Evolutionary conservation across 1,140 invertebrate species (phyloP).

Genomic region (Brachionus calyciflorus): DNA sequence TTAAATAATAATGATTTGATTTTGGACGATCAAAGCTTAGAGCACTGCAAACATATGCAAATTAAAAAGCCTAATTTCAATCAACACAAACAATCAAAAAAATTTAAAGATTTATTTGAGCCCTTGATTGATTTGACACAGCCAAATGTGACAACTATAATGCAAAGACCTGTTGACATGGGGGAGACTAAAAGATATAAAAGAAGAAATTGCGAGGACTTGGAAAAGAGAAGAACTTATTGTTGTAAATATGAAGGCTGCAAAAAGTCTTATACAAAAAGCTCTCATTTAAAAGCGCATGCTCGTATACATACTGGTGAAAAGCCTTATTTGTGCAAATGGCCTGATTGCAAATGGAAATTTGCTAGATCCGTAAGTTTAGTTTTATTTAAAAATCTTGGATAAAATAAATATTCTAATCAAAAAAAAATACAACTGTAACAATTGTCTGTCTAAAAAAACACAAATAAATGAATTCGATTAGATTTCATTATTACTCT

Average conservation of each 20-base stretch:
- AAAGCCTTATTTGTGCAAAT: conserved; percentile 75
- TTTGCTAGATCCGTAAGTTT: conserved; percentile 72
- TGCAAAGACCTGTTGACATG: conserved; percentile 42
- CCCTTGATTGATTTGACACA: conserved; percentile 44
- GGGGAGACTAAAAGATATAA: conserved; percentile 46
- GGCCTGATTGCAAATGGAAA: conserved; percentile 78
- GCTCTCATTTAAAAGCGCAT: conserved; percentile 71
- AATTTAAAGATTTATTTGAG: conserved; percentile 45
- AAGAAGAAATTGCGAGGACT: conserved; percentile 38
- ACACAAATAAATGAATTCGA: too few relatives aligned
- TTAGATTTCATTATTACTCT: too few relatives aligned
- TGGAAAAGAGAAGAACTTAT: conserved; percentile 45
- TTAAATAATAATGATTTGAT: not conserved
- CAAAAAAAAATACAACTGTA: too few relatives aligned
- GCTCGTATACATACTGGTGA: conserved; percentile 65
- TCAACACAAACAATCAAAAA: conserved; percentile 30
- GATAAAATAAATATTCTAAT: too few relatives aligned
- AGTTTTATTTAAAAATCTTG: too few relatives aligned
- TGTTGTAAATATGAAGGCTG: conserved; percentile 62
- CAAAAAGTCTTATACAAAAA: conserved; percentile 71
- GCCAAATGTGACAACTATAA: conserved; percentile 43
- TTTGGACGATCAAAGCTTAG: too few relatives aligned
- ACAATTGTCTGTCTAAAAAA: too few relatives aligned
- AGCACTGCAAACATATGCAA: not conserved
- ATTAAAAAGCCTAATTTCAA: not conserved